These are phyloP conservation scores for Brachionus paranguensis DNA, from an alignment of 1,140 invertebrate genomes.

Conservation along the genomic window DNA sequence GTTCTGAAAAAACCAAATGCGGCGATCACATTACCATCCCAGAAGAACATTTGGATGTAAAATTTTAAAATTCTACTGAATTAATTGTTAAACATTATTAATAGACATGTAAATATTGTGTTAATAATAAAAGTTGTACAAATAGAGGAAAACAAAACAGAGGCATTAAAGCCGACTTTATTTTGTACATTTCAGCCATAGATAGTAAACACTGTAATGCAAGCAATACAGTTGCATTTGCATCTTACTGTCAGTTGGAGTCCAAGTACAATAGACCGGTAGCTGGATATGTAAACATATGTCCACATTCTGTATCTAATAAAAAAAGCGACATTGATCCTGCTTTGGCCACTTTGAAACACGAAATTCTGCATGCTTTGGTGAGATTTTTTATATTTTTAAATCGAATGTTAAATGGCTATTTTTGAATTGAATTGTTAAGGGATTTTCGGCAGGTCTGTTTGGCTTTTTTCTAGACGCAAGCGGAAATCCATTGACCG, in stretches of 20 bases:
- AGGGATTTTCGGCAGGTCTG: constrained; percentile 84
- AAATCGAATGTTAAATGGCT: too few relatives aligned
- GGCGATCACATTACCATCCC: constrained; percentile 81
- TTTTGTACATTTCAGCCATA: constrained; percentile 91
- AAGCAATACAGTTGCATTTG: constrained; percentile 79
- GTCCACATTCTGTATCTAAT: constrained; percentile 86
- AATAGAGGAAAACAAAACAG: constrained; percentile 47
- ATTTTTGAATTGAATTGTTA: constrained; percentile 1
- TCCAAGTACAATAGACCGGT: constrained; percentile 83
- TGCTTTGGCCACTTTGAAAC: constrained; percentile 89
- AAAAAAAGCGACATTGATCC: constrained; percentile 85
- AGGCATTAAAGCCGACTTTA: constrained; percentile 75
- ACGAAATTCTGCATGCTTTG: constrained; percentile 94
- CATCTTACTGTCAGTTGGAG: constrained; percentile 96
- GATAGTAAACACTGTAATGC: constrained; percentile 82
- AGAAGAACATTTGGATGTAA: constrained; percentile 81
- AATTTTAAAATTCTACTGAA: background rate
- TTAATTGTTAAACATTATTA: constrained; percentile 20
- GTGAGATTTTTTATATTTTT: constrained; percentile 44
- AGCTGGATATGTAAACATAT: constrained; percentile 95
- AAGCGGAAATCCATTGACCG: constrained; percentile 74
- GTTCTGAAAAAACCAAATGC: constrained; percentile 78
- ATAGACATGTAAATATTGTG: constrained; percentile 45
- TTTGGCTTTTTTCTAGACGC: constrained; percentile 87
- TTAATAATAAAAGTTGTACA: constrained; percentile 23